These are phyloP conservation scores for Campylomormyrus tamandua DNA, from an alignment of 2,113 vertebrate species.

Conservation along the genomic window DNA sequence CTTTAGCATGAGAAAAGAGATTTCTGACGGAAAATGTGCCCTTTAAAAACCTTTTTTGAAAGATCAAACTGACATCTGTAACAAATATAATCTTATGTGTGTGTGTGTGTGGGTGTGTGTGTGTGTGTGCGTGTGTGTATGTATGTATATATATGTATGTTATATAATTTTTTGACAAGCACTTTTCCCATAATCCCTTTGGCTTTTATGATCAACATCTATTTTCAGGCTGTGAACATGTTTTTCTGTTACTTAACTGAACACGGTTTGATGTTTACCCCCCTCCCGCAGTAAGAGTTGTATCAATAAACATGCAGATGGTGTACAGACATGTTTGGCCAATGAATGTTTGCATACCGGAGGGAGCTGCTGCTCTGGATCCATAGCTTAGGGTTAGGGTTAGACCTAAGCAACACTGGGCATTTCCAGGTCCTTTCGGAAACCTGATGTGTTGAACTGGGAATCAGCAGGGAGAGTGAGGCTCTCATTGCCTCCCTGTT, in stretches of 20 bases:
- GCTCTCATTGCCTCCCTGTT: neutral
- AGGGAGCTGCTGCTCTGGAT: neutral
- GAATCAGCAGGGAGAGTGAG: neutral
- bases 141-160: too few relatives aligned
- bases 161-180: neutral
- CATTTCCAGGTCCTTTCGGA: neutral
- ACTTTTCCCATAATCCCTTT: neutral
- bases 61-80: neutral
- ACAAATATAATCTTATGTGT: neutral
- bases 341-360: neutral
- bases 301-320: neutral
- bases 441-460: neutral
- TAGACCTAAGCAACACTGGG: neutral
- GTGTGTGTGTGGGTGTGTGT: neutral
- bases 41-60: neutral
- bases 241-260: neutral
- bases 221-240: neutral
- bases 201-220: neutral
- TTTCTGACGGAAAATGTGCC: neutral
- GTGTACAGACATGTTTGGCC: neutral
- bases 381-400: neutral
- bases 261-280: neutral
- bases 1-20: neutral
- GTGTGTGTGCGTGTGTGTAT: neutral
- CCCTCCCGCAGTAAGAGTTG: neutral